phyloP scores from a whole-genome alignment of 2,797 vertebrate species.

The Smutsia gigantea region DNA sequence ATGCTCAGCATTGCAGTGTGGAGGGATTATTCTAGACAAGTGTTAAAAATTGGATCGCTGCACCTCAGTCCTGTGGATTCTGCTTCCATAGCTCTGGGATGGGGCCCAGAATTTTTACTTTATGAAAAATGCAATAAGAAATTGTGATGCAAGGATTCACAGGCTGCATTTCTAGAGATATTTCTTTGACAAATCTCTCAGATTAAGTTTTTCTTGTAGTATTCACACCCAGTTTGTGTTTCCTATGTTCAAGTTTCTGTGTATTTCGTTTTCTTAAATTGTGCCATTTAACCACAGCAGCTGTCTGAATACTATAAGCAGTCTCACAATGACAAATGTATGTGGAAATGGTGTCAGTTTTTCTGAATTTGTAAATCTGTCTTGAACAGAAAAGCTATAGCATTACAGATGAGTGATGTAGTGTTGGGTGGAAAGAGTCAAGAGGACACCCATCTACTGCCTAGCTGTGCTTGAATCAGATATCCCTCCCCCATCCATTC shows the following conservation, averaged over 20 bases:
- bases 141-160: background rate
- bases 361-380: background rate
- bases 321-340: background rate
- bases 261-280: background rate
- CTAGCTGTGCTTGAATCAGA: background rate
- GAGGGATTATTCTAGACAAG: background rate
- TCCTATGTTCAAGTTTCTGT: background rate
- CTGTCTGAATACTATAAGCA: background rate
- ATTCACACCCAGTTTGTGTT: background rate
- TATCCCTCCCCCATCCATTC: rapidly evolving
- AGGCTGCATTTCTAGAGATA: background rate
- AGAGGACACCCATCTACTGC: rapidly evolving
- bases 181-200: background rate
- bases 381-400: background rate
- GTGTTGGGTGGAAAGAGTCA: too few relatives aligned
- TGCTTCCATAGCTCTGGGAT: background rate
- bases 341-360: background rate
- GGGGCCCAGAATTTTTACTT: background rate
- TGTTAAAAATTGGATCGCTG: background rate
- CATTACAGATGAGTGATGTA: rapidly evolving
- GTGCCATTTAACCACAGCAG: background rate
- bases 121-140: background rate
- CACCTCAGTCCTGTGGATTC: rapidly evolving
- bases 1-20: background rate
- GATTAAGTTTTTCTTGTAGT: background rate